phyloP scores from a whole-genome alignment of 2,888 invertebrate genomes.

The Drosophila mulleri region DNA sequence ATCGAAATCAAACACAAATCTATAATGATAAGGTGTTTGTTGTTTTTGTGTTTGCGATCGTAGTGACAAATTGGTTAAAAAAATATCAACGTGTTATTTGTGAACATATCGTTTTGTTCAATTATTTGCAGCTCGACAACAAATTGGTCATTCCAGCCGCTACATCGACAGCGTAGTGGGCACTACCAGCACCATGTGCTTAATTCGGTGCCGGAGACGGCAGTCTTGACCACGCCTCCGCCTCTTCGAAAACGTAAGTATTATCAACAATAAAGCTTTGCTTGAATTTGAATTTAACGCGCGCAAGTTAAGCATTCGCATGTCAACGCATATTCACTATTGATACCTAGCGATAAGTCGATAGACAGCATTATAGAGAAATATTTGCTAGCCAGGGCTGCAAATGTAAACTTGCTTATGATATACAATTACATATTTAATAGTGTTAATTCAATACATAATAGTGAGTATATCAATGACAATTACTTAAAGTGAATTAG shows the following conservation, averaged over 20 bases:
- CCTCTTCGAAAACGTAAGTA: slow-evolving; percentile 67
- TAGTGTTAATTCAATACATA: neutral
- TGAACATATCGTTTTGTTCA: slow-evolving; percentile 14
- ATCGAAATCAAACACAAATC: slow-evolving; percentile 69
- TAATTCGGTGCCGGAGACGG: slow-evolving; percentile 70
- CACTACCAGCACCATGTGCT: slow-evolving; percentile 69
- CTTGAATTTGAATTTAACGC: slow-evolving; percentile 31
- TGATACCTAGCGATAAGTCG: slow-evolving; percentile 23
- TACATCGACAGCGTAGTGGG: slow-evolving; percentile 70
- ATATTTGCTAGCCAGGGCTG: slow-evolving; percentile 32
- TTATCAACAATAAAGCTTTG: slow-evolving; percentile 17
- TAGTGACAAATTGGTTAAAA: slow-evolving; percentile 51
- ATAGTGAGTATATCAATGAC: neutral
- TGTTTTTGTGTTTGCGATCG: slow-evolving; percentile 8
- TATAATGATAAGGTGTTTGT: slow-evolving; percentile 57
- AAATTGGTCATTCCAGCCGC: slow-evolving; percentile 81
- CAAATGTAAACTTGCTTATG: neutral
- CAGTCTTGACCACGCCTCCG: slow-evolving; percentile 66
- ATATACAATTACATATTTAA: neutral
- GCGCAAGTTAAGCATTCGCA: slow-evolving; percentile 28
- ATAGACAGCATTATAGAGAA: slow-evolving; percentile 20
- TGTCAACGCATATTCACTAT: slow-evolving; percentile 4
- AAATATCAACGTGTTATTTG: slow-evolving; percentile 45
- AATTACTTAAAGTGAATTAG: neutral
- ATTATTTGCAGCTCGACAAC: slow-evolving; percentile 63